A percentile compares a stretch with the other conserved stretches of the same genome.
These are phyloP conservation scores for Barypeithes pellucidus DNA, from an alignment of 2,888 invertebrate genomes.

Conservation along the genomic window DNA sequence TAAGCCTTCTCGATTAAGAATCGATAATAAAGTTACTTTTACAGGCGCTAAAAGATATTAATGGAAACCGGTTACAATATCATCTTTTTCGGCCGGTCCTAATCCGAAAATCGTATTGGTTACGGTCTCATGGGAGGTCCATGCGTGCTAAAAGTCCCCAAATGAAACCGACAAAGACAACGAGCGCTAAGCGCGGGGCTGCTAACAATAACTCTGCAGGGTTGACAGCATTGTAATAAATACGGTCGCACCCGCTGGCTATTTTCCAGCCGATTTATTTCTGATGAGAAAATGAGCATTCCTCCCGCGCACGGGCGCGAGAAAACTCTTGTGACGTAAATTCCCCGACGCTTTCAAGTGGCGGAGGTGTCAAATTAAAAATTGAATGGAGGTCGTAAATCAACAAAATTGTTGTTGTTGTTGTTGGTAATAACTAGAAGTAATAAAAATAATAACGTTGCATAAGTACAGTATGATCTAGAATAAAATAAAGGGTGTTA, in stretches of 20 bases:
- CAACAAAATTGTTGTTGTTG: conserved; percentile 34
- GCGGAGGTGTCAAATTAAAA: conserved; percentile 42
- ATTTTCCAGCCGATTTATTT: conserved; percentile 71
- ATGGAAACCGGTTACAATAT: conserved; percentile 26
- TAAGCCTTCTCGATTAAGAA: background rate
- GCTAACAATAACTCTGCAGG: conserved; percentile 70
- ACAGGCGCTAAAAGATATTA: conserved; percentile 13
- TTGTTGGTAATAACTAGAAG: conserved; percentile 1
- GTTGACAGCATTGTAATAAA: conserved; percentile 69
- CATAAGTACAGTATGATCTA: no score
- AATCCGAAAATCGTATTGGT: conserved; percentile 39
- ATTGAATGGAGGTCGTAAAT: conserved; percentile 41
- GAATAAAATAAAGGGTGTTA: no score
- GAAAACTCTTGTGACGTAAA: conserved; percentile 61
- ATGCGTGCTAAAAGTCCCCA: conserved; percentile 36
- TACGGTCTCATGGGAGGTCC: conserved; percentile 40
- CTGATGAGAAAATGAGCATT: conserved; percentile 71
- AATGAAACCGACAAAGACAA: conserved; percentile 37
- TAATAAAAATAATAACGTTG: no score
- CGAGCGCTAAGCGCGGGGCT: conserved; percentile 52
- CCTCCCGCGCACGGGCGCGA: conserved; percentile 64
- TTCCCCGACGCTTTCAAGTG: conserved; percentile 49
- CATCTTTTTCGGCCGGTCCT: conserved; percentile 12
- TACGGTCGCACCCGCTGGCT: conserved; percentile 67
- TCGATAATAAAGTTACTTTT: conserved; percentile 9